These are phyloP conservation scores for Polylopha cassiicola DNA, from an alignment of 2,888 invertebrate genomes.

Conservation along the genomic window DNA sequence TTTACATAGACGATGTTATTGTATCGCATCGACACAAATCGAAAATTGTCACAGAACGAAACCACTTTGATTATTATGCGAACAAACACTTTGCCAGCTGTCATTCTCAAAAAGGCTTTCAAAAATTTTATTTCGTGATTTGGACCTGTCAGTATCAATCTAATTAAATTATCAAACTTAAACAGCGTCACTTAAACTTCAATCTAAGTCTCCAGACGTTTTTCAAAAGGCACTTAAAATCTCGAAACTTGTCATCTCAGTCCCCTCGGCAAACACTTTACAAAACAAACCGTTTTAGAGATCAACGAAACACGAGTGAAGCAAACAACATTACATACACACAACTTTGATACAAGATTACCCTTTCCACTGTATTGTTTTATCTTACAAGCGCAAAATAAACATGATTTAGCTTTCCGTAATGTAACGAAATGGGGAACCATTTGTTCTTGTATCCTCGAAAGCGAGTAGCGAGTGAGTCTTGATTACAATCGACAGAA, in stretches of 20 bases:
- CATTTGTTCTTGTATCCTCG: conserved; percentile 11
- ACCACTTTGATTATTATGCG: too few relatives aligned
- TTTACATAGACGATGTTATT: too few relatives aligned
- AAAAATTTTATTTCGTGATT: too few relatives aligned
- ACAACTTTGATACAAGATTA: conserved; percentile 41
- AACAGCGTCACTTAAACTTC: neutral
- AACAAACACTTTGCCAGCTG: too few relatives aligned
- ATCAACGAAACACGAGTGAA: conserved; percentile 11
- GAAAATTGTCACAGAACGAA: too few relatives aligned
- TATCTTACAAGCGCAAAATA: conserved; percentile 43
- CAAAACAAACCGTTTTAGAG: conserved; percentile 12
- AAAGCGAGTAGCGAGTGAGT: neutral
- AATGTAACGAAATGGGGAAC: conserved; percentile 36
- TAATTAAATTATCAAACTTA: too few relatives aligned
- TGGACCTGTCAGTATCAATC: too few relatives aligned
- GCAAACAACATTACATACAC: conserved; percentile 22
- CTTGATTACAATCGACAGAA: too few relatives aligned
- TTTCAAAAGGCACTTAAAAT: conserved; percentile 6
- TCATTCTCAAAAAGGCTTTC: too few relatives aligned
- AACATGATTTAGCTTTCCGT: conserved; percentile 49
- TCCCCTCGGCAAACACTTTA: conserved; percentile 5
- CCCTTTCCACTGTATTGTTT: conserved; percentile 44
- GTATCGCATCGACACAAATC: too few relatives aligned
- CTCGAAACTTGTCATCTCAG: conserved; percentile 4
- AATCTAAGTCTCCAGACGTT: neutral